Evolutionary conservation across 1,140 invertebrate species (phyloP), one percentile per base, ranked within the genome.

Genomic region (Panagrolaimus sp.): DNA sequence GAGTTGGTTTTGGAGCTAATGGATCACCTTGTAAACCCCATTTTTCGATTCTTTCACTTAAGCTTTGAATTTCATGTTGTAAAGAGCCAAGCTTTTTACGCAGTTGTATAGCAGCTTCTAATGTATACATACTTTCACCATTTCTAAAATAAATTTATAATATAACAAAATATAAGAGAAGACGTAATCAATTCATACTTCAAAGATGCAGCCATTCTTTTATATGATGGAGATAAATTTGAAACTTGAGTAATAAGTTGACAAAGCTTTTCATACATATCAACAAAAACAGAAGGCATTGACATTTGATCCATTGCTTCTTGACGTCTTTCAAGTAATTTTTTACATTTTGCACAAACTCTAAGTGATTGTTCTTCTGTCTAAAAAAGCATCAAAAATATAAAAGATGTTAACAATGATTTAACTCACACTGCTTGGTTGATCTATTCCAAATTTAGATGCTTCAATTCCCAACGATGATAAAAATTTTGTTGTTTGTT

Each of bases 81-180:
- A 92, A 86, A 81, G 89, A 90, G 0, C 91, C 88, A 14, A 97
- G 89, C 78, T 91, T 90, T 1, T 88, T 87, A 71, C 92, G 87
- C 68, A 94, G 83, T 11, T 89, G 86, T 81, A 92, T 90, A 9
- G 92, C 91, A 83, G 94, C 90, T 44, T 88, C 85, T 27, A 96
- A 82, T 68, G 89, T 89, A 77, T 92, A 94, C 0, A 88, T 91
- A 0, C 89, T 89, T 85, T 97, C 93, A 61, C 94, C 94, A 70
- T 89, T 87, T 73, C 90, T 92, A 78, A 76, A 85, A 78, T 68
- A 11, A 43, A 31, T 16, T 27, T 53, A 5, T 38, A 13, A 68
- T n/a, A 31, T 43, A 20, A 5, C 9, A 63, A 63, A 62, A 72
- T 63, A 64, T 31, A 25, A 4, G 48, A 57, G 43, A 72, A 81